phyloP scores from a whole-genome alignment of 2,113 vertebrate genomes.

The Addax nasomaculatus region DNA sequence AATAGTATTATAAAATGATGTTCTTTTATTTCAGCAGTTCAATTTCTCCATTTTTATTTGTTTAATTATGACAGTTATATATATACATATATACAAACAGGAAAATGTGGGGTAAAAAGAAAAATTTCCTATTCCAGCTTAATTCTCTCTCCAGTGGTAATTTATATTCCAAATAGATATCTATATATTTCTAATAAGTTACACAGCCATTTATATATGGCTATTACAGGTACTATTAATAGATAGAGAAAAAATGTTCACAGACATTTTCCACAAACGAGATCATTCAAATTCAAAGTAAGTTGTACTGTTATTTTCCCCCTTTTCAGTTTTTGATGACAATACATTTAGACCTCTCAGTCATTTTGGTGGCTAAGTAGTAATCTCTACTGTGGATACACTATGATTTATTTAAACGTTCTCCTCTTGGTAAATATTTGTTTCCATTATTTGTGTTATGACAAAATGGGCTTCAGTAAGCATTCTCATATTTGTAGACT shows the following conservation, averaged over 20 bases:
- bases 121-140: not conserved
- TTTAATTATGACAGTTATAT: not conserved
- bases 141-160: not conserved
- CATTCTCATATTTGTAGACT: not conserved
- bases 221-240: not conserved
- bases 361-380: not conserved
- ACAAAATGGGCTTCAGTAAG: not conserved
- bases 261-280: not conserved
- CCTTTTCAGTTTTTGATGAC: not conserved
- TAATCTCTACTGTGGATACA: not conserved
- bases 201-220: not conserved
- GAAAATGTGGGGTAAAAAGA: not conserved
- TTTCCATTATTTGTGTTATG: not conserved
- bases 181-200: not conserved
- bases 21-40: not conserved
- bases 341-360: not conserved
- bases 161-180: not conserved
- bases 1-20: not conserved
- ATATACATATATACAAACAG: not conserved
- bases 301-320: not conserved
- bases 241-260: not conserved
- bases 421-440: not conserved
- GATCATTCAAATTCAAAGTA: not conserved
- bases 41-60: not conserved
- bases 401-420: not conserved